Evolutionary conservation across 2,797 vertebrate species (phyloP).

Genomic region (Emys orbicularis): DNA sequence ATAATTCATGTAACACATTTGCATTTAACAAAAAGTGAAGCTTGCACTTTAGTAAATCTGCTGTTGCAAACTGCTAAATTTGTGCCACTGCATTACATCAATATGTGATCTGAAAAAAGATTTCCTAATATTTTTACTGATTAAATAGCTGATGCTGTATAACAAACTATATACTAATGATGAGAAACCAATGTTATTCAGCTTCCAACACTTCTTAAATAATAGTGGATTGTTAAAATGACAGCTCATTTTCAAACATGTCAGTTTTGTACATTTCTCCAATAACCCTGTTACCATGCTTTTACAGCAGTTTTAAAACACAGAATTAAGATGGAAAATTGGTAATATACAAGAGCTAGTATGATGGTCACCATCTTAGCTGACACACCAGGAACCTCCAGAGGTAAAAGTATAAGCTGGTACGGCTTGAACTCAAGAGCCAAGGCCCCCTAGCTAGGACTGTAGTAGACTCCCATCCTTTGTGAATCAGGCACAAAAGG

Average conservation of each 20-base stretch:
- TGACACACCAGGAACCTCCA: not conserved
- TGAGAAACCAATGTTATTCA: not conserved
- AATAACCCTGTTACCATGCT: not conserved
- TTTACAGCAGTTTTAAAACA: not conserved
- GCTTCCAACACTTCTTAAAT: not conserved
- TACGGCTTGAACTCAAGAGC: not conserved
- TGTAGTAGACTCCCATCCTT: not conserved
- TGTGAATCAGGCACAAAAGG: not conserved
- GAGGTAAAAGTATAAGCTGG: not conserved
- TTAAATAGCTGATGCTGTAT: not conserved
- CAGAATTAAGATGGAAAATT: not conserved
- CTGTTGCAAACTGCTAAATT: not conserved
- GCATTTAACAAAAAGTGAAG: not conserved
- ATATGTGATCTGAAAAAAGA: no score
- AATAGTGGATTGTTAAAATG: not conserved
- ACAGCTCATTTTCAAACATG: not conserved
- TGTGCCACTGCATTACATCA: no score
- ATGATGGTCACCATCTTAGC: not conserved
- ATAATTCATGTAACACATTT: not conserved
- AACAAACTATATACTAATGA: not conserved
- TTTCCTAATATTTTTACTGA: no score
- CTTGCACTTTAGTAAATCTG: not conserved
- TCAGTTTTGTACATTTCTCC: rapidly evolving
- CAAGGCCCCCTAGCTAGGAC: rapidly evolving
- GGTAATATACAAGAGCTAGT: not conserved